Evolutionary conservation across 2,797 vertebrate genomes (phyloP).

Genomic region (Poecilia velifera): DNA sequence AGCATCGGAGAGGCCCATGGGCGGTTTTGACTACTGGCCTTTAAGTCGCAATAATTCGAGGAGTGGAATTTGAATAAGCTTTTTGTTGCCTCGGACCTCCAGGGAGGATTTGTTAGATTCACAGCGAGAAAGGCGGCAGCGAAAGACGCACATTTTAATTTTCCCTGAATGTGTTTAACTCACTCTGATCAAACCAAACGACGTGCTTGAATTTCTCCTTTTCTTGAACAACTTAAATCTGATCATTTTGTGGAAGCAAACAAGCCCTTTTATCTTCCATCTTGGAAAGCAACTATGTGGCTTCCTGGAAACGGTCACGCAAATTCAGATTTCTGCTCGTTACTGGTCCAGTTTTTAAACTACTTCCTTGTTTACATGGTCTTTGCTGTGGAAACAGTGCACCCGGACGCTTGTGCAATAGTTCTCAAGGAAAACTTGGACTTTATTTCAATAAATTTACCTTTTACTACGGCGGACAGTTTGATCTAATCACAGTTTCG

Average conservation of each 20-base stretch:
- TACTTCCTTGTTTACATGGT: neutral
- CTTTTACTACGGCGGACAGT: neutral
- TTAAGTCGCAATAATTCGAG: neutral
- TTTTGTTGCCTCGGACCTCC: neutral
- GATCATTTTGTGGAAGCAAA: neutral
- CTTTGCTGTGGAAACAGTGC: too few species aligned
- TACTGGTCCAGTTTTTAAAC: neutral
- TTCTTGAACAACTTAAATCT: neutral
- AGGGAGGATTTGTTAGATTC: neutral
- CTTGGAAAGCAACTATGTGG: neutral
- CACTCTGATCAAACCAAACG: neutral
- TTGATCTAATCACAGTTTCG: neutral
- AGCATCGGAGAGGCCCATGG: neutral
- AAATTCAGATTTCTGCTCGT: neutral
- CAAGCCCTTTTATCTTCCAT: neutral
- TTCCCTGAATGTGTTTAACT: neutral
- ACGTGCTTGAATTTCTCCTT: neutral
- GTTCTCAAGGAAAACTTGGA: neutral
- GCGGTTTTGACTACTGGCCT: neutral
- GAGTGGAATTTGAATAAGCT: neutral
- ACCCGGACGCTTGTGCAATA: neutral
- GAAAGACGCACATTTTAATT: neutral
- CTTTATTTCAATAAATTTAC: neutral
- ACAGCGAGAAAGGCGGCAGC: neutral
- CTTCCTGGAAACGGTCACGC: neutral